These are phyloP conservation scores for Drosophila subobscura DNA, from an alignment of 1,140 invertebrate genomes.

Conservation along the genomic window DNA sequence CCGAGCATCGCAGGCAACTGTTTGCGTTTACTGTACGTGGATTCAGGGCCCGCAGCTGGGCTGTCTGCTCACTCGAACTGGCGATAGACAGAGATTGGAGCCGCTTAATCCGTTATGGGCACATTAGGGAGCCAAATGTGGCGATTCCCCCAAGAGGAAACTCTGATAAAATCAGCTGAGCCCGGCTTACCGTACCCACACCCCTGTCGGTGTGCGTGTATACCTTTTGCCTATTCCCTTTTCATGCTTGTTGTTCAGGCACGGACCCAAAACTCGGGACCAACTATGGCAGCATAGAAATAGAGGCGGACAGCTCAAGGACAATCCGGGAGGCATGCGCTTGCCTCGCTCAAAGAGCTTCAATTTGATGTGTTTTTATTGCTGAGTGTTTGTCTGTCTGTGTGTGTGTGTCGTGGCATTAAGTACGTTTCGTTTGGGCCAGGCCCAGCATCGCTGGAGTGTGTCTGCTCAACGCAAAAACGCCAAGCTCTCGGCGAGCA, in stretches of 20 bases:
- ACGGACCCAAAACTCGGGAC: background rate
- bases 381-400: constrained; percentile 10
- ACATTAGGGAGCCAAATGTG: constrained; percentile 25
- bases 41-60: background rate
- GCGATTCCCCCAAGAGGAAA: constrained; percentile 5
- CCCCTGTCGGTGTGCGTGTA: background rate
- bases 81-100: too few relatives aligned
- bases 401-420: constrained; percentile 31
- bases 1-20: constrained; percentile 40
- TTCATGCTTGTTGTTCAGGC: background rate
- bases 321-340: constrained; percentile 42
- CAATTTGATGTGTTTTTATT: constrained; percentile 51
- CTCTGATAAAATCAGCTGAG: constrained; percentile 22
- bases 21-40: constrained; percentile 16
- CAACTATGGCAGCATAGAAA: constrained; percentile 23
- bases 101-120: constrained; percentile 32
- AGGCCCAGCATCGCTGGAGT: background rate
- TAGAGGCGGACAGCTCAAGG: constrained; percentile 34
- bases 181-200: constrained; percentile 3
- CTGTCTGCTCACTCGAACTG: too few relatives aligned
- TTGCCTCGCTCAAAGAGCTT: constrained; percentile 43
- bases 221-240: background rate
- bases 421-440: constrained; percentile 22
- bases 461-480: constrained; percentile 6
- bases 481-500: constrained; percentile 38